These are phyloP conservation scores for Rhizomys pruinosus DNA, from an alignment of 2,113 vertebrate genomes.

Conservation along the genomic window DNA sequence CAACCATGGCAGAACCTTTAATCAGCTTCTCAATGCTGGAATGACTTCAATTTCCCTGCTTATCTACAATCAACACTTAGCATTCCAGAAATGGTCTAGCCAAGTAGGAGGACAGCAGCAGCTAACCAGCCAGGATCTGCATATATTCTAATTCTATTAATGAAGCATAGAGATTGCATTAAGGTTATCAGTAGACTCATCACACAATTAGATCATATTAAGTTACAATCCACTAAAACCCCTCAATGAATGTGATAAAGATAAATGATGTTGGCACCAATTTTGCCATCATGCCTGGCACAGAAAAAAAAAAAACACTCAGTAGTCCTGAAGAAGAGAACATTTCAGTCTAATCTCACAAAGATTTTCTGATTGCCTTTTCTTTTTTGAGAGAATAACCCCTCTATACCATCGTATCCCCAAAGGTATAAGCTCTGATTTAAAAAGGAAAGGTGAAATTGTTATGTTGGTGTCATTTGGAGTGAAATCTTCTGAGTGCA, in stretches of 20 bases:
- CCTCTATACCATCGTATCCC: constrained; percentile 23
- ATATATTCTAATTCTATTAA: constrained; percentile 21
- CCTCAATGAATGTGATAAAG: constrained; percentile 11
- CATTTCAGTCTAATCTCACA: constrained; percentile 64
- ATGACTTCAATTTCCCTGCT: not conserved
- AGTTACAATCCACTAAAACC: constrained; percentile 20
- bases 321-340: constrained; percentile 17
- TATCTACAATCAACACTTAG: not conserved
- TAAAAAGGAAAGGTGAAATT: constrained; percentile 52
- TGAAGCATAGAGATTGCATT: not conserved
- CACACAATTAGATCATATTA: constrained; percentile 46
- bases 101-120: not conserved
- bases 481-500: constrained; percentile 30
- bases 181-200: constrained; percentile 7
- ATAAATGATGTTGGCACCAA: constrained; percentile 13
- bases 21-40: not conserved
- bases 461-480: constrained; percentile 33
- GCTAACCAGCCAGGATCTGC: not conserved
- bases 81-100: not conserved
- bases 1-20: not conserved
- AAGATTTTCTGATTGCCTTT: constrained; percentile 75
- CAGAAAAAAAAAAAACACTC: constrained; percentile 45
- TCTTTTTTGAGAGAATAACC: constrained; percentile 60
- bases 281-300: constrained; percentile 33
- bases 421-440: constrained; percentile 32